Evolutionary conservation across 2,113 vertebrate species (phyloP).

Genomic region (Psittacara wagleri): DNA sequence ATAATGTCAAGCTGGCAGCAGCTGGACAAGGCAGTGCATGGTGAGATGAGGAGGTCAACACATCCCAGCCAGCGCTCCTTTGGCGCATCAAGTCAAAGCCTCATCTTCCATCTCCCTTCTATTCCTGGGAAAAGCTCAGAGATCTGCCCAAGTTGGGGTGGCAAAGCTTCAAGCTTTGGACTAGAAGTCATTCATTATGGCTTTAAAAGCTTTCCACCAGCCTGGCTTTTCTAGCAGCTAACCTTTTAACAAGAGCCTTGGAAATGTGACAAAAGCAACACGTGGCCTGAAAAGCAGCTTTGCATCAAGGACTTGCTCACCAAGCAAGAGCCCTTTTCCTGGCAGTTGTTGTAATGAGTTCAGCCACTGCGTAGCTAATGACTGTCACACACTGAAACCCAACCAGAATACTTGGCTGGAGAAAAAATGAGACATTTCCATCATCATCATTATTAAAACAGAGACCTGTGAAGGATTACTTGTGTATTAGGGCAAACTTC

Average conservation of each 20-base stretch:
- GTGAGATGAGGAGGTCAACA: not conserved
- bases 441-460: not conserved
- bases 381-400: not conserved
- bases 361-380: not conserved
- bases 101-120: not conserved
- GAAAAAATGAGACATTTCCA: not conserved
- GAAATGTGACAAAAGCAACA: not conserved
- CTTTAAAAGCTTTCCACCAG: not conserved
- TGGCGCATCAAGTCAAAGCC: fast-evolving
- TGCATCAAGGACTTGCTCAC: not conserved
- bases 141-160: no score
- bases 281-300: not conserved
- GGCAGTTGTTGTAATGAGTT: not conserved
- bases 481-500: not conserved
- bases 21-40: not conserved
- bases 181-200: not conserved
- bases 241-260: not conserved
- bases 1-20: not conserved
- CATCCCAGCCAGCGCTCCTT: not conserved
- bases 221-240: not conserved
- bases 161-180: not conserved
- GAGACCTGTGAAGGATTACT: conserved; percentile 8
- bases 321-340: not conserved
- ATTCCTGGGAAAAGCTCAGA: not conserved
- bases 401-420: not conserved